phyloP scores from a whole-genome alignment of 2,797 vertebrate genomes.

The Enteromius paludinosus region DNA sequence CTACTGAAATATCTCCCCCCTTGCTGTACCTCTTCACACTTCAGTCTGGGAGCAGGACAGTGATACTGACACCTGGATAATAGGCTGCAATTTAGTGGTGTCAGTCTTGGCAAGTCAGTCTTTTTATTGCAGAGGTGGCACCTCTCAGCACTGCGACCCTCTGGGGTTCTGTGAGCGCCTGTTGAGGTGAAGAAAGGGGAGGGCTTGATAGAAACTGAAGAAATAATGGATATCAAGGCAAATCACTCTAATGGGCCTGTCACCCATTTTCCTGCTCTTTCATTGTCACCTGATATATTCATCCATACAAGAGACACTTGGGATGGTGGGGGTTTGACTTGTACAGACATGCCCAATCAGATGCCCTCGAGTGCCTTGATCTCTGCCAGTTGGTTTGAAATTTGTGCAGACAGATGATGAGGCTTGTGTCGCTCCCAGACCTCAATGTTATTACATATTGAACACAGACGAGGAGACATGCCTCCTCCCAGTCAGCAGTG shows the following conservation, averaged over 20 bases:
- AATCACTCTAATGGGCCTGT: slow-evolving; percentile 82
- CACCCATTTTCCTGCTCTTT: slow-evolving; percentile 66
- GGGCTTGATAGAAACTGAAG: slow-evolving; percentile 79
- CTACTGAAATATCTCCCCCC: slow-evolving; percentile 14
- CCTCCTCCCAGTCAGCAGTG: slow-evolving; percentile 3
- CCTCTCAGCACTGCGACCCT: slow-evolving; percentile 66
- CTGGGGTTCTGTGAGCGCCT: slow-evolving; percentile 35
- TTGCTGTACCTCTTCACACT: slow-evolving; percentile 36
- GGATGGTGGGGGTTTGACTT: slow-evolving; percentile 14
- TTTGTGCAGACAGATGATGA: slow-evolving; percentile 45
- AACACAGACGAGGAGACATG: slow-evolving; percentile 58
- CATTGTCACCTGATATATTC: slow-evolving; percentile 75
- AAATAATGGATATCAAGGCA: slow-evolving; percentile 83
- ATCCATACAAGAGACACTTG: slow-evolving; percentile 51
- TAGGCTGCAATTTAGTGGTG: slow-evolving; percentile 84
- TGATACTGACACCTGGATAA: slow-evolving; percentile 84
- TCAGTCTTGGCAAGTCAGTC: slow-evolving; percentile 79
- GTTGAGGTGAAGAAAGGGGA: slow-evolving; percentile 52
- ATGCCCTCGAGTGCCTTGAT: slow-evolving; percentile 53
- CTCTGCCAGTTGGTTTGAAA: slow-evolving; percentile 56
- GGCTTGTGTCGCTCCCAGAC: slow-evolving; percentile 60
- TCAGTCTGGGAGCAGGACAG: slow-evolving; percentile 71
- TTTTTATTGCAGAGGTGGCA: slow-evolving; percentile 74
- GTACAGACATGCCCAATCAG: slow-evolving; percentile 29
- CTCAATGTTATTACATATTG: slow-evolving; percentile 71